Conservation (phyloP, 2,797 vertebrate genomes). For the Coccyzus lansbergi region DNA sequence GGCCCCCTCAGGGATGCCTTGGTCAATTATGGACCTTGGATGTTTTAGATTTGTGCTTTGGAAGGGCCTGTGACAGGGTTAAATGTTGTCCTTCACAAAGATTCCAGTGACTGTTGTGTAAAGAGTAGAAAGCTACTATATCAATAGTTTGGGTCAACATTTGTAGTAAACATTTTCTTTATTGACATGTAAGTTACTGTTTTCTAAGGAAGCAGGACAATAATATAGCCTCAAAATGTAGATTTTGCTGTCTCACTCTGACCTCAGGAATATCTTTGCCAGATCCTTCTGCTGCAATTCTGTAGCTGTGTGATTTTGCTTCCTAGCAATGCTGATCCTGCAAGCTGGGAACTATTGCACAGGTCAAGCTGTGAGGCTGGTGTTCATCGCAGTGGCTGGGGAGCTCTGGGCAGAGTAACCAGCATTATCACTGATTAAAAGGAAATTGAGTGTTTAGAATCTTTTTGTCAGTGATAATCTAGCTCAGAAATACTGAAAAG, state of each 20-base stretch:
- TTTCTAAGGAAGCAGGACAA: not conserved
- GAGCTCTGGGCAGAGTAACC: not conserved
- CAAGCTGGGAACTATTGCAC: not conserved
- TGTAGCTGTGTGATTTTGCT: not conserved
- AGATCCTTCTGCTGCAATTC: not conserved
- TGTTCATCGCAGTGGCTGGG: not conserved
- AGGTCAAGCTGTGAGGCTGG: not conserved
- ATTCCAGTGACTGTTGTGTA: not conserved
- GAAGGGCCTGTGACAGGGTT: not conserved
- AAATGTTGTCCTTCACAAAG: not conserved
- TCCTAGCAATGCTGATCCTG: not conserved
- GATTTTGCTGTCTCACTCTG: not conserved
- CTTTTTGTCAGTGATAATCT: not conserved
- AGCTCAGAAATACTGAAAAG: not conserved
- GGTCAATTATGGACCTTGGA: not conserved
- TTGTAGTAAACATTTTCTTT: not conserved
- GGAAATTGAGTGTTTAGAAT: not conserved
- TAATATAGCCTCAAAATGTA: not conserved
- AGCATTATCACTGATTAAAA: not conserved
- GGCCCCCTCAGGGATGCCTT: not conserved
- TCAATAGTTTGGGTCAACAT: not conserved
- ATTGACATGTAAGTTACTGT: not conserved
- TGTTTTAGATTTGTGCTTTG: not conserved
- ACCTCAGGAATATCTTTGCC: not conserved
- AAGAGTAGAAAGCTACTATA: not conserved